A percentile compares a stretch with the other conserved stretches of the same genome.
These are phyloP conservation scores for Cervus canadensis DNA, from an alignment of 2,113 vertebrate species.

Conservation along the genomic window DNA sequence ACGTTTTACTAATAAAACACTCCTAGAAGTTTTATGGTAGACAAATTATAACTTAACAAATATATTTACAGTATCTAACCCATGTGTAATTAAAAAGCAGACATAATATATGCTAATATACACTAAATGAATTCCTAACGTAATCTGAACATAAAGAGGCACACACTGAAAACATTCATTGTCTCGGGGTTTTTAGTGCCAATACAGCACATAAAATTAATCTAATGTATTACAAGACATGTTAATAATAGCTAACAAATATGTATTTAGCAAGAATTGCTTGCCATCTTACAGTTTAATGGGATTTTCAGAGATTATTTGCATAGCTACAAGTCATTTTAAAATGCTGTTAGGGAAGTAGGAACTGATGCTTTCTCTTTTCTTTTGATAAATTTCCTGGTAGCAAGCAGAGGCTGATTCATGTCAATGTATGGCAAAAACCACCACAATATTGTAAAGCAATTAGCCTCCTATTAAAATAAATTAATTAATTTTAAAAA, in stretches of 20 bases:
- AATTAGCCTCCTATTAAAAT: background rate
- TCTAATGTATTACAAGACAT: background rate
- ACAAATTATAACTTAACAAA: background rate
- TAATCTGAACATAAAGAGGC: background rate
- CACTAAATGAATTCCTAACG: background rate
- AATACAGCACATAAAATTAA: background rate
- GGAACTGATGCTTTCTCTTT: background rate
- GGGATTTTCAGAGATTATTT: background rate
- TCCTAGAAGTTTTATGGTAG: background rate
- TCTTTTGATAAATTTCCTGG: background rate
- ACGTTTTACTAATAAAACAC: background rate
- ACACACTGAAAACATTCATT: background rate
- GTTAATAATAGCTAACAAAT: background rate
- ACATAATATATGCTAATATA: background rate
- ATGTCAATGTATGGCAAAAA: background rate
- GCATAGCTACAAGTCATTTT: background rate
- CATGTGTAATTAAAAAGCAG: background rate
- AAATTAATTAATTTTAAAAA: background rate
- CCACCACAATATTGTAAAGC: background rate
- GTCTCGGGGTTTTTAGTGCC: background rate
- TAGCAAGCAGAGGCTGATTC: background rate
- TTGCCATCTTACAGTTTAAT: conserved; percentile 10
- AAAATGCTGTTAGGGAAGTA: background rate
- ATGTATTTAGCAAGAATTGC: background rate
- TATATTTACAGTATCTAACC: background rate